Evolutionary conservation across 2,113 vertebrate species (phyloP).

Genomic region (Falco punctatus): DNA sequence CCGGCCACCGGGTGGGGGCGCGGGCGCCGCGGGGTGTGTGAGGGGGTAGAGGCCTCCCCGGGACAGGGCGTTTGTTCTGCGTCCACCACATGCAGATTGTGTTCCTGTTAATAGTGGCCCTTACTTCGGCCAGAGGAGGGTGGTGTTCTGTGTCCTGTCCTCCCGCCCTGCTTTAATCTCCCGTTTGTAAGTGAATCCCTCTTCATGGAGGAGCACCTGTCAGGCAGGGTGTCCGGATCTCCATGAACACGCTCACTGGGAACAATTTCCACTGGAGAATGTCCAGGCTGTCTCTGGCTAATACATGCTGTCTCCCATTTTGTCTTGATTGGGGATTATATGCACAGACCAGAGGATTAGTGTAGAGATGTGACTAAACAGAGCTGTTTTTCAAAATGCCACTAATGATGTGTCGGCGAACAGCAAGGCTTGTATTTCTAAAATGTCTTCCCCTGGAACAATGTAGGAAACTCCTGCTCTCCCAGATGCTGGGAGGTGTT

Average conservation of each 20-base stretch:
- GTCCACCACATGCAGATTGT: accelerated
- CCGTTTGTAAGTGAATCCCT: neutral
- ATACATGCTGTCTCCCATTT: neutral
- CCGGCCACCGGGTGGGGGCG: too few relatives aligned
- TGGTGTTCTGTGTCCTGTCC: neutral
- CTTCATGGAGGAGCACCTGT: neutral
- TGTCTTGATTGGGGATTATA: neutral
- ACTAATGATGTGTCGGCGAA: neutral
- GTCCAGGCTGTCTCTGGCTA: neutral
- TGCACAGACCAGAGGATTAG: neutral
- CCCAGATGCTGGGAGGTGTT: accelerated
- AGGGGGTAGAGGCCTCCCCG: neutral
- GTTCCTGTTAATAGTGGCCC: neutral
- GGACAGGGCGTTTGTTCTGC: accelerated
- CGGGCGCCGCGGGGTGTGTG: neutral
- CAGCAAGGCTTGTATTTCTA: neutral
- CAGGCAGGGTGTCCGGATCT: neutral
- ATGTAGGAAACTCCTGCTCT: neutral
- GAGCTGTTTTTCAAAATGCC: neutral
- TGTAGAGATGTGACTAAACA: too few relatives aligned
- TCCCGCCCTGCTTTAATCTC: neutral
- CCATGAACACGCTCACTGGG: accelerated
- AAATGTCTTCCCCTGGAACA: neutral
- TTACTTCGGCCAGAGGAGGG: neutral
- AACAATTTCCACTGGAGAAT: neutral